Percentiles rank a stretch among this genome's conserved stretches.
phyloP scores from a whole-genome alignment of 2,888 invertebrate species.

The Punctoribates punctum region DNA sequence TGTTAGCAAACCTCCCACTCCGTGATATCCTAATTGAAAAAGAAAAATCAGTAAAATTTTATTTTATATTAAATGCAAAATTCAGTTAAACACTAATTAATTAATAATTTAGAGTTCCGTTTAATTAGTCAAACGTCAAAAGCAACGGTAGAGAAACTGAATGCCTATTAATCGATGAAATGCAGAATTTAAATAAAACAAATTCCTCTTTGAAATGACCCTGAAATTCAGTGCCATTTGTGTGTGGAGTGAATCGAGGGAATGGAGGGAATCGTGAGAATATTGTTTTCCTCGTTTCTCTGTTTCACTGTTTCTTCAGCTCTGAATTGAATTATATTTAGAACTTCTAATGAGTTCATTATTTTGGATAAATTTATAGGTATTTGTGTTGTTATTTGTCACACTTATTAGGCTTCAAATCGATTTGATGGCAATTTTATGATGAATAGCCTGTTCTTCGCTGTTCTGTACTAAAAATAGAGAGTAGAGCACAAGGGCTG shows the following conservation, averaged over 20 bases:
- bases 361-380: constrained; percentile 9
- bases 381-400: constrained; percentile 20
- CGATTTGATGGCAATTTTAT: constrained; percentile 33
- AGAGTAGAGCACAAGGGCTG: constrained; percentile 35
- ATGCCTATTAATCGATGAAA: background rate
- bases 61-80: background rate
- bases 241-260: background rate
- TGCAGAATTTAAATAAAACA: background rate
- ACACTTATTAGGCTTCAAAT: constrained; percentile 31
- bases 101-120: no score
- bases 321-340: constrained; percentile 11
- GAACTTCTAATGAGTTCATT: constrained; percentile 30
- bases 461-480: constrained; percentile 29
- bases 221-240: background rate
- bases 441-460: constrained; percentile 22
- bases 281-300: background rate
- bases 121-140: no score
- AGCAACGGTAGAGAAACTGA: no score
- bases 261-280: background rate
- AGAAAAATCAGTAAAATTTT: background rate
- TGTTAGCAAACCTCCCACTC: constrained; percentile 47
- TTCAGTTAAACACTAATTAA: background rate
- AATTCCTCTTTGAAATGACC: background rate
- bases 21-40: constrained; percentile 46
- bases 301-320: background rate